Evolutionary conservation across 2,113 vertebrate species (phyloP).

Genomic region (Argyrosomus japonicus): DNA sequence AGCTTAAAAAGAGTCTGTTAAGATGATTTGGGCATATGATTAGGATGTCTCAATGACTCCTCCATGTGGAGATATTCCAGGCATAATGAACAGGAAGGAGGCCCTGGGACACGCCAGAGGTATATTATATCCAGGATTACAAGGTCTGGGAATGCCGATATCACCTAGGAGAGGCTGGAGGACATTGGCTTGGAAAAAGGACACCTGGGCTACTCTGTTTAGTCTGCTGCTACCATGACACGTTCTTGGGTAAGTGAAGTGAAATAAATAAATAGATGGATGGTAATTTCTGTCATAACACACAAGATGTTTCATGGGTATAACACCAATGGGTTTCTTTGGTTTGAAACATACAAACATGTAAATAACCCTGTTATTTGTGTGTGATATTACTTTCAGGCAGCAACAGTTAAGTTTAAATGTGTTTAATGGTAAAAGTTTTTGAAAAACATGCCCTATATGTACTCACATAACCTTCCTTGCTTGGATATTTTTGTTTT

Average conservation of each 20-base stretch:
- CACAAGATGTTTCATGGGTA: background rate
- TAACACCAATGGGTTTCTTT: background rate
- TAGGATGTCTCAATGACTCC: constrained; percentile 34
- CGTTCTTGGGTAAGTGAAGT: background rate
- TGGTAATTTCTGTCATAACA: background rate
- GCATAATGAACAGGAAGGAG: constrained; percentile 29
- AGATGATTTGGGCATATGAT: constrained; percentile 26
- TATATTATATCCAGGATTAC: constrained; percentile 39
- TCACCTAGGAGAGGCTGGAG: constrained; percentile 23
- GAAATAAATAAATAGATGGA: background rate
- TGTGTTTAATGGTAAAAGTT: background rate
- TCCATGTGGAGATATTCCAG: constrained; percentile 40
- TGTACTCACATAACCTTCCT: background rate
- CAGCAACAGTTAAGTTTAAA: background rate
- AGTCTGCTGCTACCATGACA: background rate
- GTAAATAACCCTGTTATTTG: background rate
- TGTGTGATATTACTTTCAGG: background rate
- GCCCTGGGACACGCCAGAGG: background rate
- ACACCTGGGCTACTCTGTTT: background rate
- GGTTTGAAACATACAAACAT: background rate
- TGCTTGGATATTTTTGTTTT: constrained; percentile 15
- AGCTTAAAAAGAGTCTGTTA: constrained; percentile 15
- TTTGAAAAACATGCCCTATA: background rate
- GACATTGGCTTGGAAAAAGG: constrained; percentile 21
- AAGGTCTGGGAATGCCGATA: constrained; percentile 29